phyloP scores from a whole-genome alignment of 2,113 vertebrate species.

The Castor canadensis region DNA sequence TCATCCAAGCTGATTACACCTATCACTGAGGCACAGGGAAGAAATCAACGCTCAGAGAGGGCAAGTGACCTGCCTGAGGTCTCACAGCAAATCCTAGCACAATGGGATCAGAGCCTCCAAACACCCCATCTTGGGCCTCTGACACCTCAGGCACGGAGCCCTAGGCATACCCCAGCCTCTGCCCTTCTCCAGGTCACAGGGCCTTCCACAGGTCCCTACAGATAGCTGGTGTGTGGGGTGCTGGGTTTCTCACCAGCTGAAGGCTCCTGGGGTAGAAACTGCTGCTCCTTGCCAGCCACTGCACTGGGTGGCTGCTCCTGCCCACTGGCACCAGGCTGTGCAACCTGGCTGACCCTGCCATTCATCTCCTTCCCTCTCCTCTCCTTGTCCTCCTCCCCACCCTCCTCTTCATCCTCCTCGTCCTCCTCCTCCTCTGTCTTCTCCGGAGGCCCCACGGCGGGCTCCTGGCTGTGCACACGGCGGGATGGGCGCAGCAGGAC shows the following conservation, averaged over 20 bases:
- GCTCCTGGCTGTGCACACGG: constrained; percentile 88
- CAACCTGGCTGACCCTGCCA: constrained; percentile 83
- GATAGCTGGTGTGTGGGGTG: constrained; percentile 87
- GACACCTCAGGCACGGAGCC: constrained; percentile 30
- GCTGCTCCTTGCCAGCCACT: constrained; percentile 72
- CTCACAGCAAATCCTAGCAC: background rate
- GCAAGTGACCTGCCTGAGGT: background rate
- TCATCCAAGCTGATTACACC: background rate
- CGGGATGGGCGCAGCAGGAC: constrained; percentile 90
- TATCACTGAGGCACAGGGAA: constrained; percentile 32
- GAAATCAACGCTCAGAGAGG: background rate
- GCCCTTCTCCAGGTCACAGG: background rate
- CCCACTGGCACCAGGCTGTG: constrained; percentile 85
- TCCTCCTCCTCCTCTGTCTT: constrained; percentile 77
- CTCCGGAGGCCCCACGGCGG: constrained; percentile 34
- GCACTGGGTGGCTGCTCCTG: constrained; percentile 71
- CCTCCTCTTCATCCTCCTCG: constrained; percentile 73
- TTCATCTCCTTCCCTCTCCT: constrained; percentile 53
- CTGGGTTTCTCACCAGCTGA: constrained; percentile 77
- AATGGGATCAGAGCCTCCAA: background rate
- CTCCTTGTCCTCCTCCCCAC: constrained; percentile 15
- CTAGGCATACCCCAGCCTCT: constrained; percentile 81
- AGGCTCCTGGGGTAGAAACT: constrained; percentile 82
- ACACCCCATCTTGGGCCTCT: fast-evolving
- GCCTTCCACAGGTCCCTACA: constrained; percentile 75